Base-by-base conservation (phyloP, 1,140 invertebrate genomes). In the Sweltsa coloradensis region DNA sequence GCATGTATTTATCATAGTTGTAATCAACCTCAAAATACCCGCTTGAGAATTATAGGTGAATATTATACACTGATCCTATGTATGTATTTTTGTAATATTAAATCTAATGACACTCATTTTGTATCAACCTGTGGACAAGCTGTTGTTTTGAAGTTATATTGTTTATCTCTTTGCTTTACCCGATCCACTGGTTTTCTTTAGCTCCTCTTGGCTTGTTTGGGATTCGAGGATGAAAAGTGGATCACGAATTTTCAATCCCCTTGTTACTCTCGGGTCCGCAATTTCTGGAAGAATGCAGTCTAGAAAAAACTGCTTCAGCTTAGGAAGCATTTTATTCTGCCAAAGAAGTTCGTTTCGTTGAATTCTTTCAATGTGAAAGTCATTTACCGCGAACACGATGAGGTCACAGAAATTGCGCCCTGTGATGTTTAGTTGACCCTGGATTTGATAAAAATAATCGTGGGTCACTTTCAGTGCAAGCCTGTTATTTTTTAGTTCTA, bases 231-330 rank as follows among this genome's bases (percentile, higher is more conserved):
- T 56, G 24, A 54, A 57, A 2, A 13, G 18, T n/a, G 59, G 56
- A 27, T 61, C 49, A 41, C 47, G 40, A 14, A 62, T 56, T 13
- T 47, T 41, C 55, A 60, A 54, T 42, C 41, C 37, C 51, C 57
- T 51, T n/a, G 51, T 48, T 18, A 44, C 24, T 5, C 58, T 41
- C 34, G 58, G 53, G 42, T 67, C 60, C 3, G 63, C 29, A 6
- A 61, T 58, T 57, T 63, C 61, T 1, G 58, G 56, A 11, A 61
- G 34, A 18, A 65, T 21, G 37, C 58, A 61, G 4, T 57, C 44
- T 7, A 36, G 45, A 43, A 59, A 61, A 53, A 64, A 64, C 13
- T n/a, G 14, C 4, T 7, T 42, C 13, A 65, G 47, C 16, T 53
- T 37, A 0, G 22, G n/a, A 18, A 39, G 9, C 52, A 59, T 53